Evolutionary conservation across 1,140 invertebrate genomes (phyloP).

Genomic region (Macrocentrus cingulum): DNA sequence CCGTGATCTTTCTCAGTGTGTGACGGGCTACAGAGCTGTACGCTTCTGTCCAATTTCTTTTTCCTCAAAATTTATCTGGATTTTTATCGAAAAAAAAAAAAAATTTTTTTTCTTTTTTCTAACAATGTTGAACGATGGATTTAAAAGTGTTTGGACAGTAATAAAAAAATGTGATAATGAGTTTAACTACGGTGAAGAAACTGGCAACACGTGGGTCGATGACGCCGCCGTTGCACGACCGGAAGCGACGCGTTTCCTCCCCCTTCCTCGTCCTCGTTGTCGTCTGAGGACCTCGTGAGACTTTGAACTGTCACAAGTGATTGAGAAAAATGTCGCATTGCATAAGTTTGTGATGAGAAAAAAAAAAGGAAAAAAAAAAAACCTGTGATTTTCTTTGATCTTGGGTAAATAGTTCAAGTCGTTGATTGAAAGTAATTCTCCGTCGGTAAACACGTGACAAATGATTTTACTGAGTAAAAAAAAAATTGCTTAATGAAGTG

Average conservation of each 20-base stretch:
- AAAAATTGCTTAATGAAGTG: too few species aligned
- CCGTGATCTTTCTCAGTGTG: slow-evolving; percentile 50
- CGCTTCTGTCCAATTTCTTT: slow-evolving; percentile 19
- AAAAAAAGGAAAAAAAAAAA: too few species aligned
- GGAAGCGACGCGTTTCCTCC: slow-evolving; percentile 29
- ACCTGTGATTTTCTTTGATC: slow-evolving; percentile 31
- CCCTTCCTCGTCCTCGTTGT: neutral
- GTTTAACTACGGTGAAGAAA: neutral
- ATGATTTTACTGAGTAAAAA: slow-evolving; percentile 2
- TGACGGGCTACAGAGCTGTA: slow-evolving; percentile 36
- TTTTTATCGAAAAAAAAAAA: neutral
- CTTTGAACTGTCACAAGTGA: slow-evolving; percentile 1
- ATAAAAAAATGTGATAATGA: neutral
- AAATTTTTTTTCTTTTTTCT: too few species aligned
- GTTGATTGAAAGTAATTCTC: slow-evolving; percentile 12
- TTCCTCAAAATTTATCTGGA: neutral
- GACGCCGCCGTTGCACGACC: slow-evolving; percentile 30
- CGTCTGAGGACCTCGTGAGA: neutral
- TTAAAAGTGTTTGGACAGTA: neutral
- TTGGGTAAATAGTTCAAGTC: slow-evolving; percentile 24
- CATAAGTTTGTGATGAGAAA: neutral
- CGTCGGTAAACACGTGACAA: slow-evolving; percentile 2
- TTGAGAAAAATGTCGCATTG: slow-evolving; percentile 9
- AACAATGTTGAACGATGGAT: too few species aligned
- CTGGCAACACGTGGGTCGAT: slow-evolving; percentile 32